phyloP scores from a whole-genome alignment of 2,113 vertebrate genomes.

The Bubo bubo region DNA sequence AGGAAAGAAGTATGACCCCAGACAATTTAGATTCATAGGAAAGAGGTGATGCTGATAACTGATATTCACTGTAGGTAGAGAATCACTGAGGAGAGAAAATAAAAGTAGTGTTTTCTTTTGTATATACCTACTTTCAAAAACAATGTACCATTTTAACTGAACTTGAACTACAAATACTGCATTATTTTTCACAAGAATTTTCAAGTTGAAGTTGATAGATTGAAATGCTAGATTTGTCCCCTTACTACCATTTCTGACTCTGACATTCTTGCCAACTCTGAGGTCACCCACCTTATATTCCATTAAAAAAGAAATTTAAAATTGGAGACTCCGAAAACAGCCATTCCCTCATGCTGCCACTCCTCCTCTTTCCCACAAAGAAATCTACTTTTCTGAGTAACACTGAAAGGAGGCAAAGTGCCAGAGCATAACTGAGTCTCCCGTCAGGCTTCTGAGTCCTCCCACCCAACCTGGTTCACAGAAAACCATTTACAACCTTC shows the following conservation, averaged over 20 bases:
- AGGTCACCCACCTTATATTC: neutral
- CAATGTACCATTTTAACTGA: neutral
- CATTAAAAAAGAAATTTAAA: slow-evolving; percentile 26
- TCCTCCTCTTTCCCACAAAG: slow-evolving; percentile 13
- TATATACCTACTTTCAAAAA: neutral
- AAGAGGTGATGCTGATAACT: neutral
- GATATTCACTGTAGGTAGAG: neutral
- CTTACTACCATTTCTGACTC: neutral
- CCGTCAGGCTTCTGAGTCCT: neutral
- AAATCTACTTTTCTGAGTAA: slow-evolving; percentile 39
- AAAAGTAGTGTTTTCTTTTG: neutral
- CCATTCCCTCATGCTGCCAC: neutral
- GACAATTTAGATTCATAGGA: neutral
- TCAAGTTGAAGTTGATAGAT: neutral
- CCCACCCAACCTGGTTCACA: neutral
- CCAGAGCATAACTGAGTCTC: neutral
- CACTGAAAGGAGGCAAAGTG: slow-evolving; percentile 12
- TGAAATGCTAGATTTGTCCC: neutral
- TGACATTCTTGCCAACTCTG: neutral
- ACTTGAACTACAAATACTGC: neutral
- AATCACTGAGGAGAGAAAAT: neutral
- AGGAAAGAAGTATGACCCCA: neutral
- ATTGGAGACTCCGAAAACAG: neutral
- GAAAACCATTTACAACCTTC: neutral
- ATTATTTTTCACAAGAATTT: neutral